phyloP scores from a whole-genome alignment of 2,888 invertebrate species.

The Drosophila cyrtoloma region DNA sequence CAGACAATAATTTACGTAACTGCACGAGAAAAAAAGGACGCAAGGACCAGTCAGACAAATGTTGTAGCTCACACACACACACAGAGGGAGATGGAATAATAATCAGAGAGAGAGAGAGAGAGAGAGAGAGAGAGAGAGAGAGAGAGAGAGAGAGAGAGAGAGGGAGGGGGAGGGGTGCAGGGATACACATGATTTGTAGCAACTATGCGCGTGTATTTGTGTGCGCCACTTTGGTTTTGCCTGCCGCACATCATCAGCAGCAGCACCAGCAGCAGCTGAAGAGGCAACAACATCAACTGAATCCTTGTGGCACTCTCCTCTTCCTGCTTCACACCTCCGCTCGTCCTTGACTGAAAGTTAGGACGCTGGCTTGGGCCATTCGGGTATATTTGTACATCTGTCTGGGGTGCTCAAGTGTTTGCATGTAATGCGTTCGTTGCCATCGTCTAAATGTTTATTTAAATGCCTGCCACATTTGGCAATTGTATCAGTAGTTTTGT shows the following conservation, averaged over 20 bases:
- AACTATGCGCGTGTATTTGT: slow-evolving; percentile 53
- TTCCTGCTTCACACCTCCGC: neutral
- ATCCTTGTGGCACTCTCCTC: slow-evolving; percentile 21
- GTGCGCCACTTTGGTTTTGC: slow-evolving; percentile 60
- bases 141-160: neutral
- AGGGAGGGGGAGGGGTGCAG: slow-evolving; percentile 2
- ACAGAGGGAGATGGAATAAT: neutral
- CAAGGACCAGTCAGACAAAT: slow-evolving; percentile 46
- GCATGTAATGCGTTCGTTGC: slow-evolving; percentile 64
- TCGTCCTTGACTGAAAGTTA: slow-evolving; percentile 57
- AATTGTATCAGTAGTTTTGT: slow-evolving; percentile 36
- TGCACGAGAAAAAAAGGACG: slow-evolving; percentile 43
- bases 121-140: neutral
- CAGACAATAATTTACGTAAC: slow-evolving; percentile 80
- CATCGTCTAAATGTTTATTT: slow-evolving; percentile 72
- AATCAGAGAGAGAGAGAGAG: neutral
- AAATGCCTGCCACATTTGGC: slow-evolving; percentile 71
- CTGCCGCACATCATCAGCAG: slow-evolving; percentile 64
- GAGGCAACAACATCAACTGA: slow-evolving; percentile 34
- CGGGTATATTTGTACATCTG: slow-evolving; percentile 61
- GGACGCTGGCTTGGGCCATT: slow-evolving; percentile 27
- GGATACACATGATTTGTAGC: slow-evolving; percentile 60
- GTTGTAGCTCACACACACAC: slow-evolving; percentile 5
- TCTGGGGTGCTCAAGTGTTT: slow-evolving; percentile 62
- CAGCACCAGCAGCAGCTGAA: slow-evolving; percentile 16